Conservation (phyloP, 2,797 vertebrate genomes). For the Vespertilio murinus region DNA sequence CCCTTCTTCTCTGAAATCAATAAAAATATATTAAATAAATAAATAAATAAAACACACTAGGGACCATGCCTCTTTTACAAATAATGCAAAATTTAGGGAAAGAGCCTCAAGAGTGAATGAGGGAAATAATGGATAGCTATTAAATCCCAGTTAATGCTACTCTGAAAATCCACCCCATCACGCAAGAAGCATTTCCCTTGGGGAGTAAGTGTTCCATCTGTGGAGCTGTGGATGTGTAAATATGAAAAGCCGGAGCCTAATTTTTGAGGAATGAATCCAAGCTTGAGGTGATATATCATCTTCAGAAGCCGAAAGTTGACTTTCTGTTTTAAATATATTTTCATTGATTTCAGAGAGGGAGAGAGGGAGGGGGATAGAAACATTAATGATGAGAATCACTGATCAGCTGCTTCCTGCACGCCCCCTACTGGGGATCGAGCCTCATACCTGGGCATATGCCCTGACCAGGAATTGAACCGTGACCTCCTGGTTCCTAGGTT, state of each 20-base stretch:
- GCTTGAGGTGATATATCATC: background rate
- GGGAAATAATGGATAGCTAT: background rate
- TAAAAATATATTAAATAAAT: no score
- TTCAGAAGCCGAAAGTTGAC: background rate
- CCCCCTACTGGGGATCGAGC: background rate
- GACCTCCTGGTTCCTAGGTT: background rate
- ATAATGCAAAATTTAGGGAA: conserved; percentile 23
- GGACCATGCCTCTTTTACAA: background rate
- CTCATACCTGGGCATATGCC: background rate
- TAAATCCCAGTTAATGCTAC: conserved; percentile 19
- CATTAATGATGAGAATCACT: background rate
- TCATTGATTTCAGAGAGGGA: no score
- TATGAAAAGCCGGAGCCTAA: background rate
- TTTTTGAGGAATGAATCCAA: background rate
- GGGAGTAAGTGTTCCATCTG: background rate
- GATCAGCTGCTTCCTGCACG: background rate
- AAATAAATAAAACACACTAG: background rate
- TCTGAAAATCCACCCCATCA: background rate
- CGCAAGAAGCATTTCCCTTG: background rate
- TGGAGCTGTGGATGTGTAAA: background rate
- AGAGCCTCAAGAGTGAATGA: background rate
- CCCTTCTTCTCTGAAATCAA: no score
- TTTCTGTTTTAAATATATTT: background rate
- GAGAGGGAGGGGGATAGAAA: background rate
- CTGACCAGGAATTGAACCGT: background rate